Conservation (phyloP, 2,797 vertebrate genomes). For the Microctenopoma stevenorrisi region DNA sequence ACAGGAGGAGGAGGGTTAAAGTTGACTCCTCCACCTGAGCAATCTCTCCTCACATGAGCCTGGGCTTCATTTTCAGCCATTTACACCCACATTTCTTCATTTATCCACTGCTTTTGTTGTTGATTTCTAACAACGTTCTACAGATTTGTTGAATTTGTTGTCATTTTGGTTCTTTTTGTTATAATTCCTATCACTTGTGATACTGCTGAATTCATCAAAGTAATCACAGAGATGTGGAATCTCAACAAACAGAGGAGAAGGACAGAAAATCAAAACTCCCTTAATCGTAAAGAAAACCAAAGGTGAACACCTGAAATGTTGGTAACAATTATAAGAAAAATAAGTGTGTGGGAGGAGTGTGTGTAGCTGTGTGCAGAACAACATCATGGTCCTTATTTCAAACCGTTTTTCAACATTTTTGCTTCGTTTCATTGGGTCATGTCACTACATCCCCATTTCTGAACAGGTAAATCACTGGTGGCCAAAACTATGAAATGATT, state of each 20-base stretch:
- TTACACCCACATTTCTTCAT: slow-evolving; percentile 2
- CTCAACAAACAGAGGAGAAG: neutral
- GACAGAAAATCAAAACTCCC: neutral
- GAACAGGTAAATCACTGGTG: neutral
- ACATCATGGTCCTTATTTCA: neutral
- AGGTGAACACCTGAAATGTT: neutral
- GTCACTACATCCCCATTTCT: neutral
- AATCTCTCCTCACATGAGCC: slow-evolving; percentile 63
- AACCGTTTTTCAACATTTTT: neutral
- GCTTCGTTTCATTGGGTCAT: neutral
- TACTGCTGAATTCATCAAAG: neutral
- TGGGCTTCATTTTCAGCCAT: slow-evolving; percentile 33
- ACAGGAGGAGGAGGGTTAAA: slow-evolving; percentile 81
- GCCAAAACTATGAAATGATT: neutral
- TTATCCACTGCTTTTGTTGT: neutral
- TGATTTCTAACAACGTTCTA: slow-evolving; percentile 1
- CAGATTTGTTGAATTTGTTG: neutral
- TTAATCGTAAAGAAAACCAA: slow-evolving; percentile 5
- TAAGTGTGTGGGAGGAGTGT: too few species aligned
- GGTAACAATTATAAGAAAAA: neutral
- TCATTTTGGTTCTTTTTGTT: neutral
- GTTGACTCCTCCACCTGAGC: slow-evolving; percentile 81
- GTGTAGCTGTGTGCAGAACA: neutral
- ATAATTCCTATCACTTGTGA: neutral
- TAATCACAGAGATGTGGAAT: neutral